Conservation (phyloP, 37 sponge, comb jelly and placozoan species). For the Halichondria panicea region DNA sequence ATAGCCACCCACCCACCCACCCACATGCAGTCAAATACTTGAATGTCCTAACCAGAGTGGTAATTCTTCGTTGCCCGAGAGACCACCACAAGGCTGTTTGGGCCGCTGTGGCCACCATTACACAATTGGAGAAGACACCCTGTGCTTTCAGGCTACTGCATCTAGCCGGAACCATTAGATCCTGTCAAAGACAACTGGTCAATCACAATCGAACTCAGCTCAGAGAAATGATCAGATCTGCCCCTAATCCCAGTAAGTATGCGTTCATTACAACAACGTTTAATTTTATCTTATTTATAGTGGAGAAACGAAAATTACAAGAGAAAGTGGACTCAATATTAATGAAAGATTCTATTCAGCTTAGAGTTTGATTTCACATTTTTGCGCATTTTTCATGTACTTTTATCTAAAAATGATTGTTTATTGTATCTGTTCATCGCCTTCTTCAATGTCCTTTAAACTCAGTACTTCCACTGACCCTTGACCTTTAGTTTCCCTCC, state of each 20-base stretch:
- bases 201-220: slow-evolving; percentile 48
- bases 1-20: no score
- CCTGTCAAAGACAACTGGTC: slow-evolving; percentile 65
- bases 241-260: slow-evolving; percentile 8
- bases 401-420: background rate
- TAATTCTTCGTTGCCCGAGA: slow-evolving; percentile 58
- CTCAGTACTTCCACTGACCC: slow-evolving; percentile 87
- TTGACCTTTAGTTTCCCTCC: slow-evolving; percentile 74
- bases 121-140: background rate
- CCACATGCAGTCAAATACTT: slow-evolving; percentile 76
- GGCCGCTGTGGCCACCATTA: slow-evolving; percentile 52
- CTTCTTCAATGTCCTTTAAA: slow-evolving; percentile 89
- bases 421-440: slow-evolving; percentile 65
- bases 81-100: slow-evolving; percentile 59
- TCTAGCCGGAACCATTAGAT: slow-evolving; percentile 71
- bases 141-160: slow-evolving; percentile 56
- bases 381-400: background rate
- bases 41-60: slow-evolving; percentile 59
- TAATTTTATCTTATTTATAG: background rate
- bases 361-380: slow-evolving; percentile 11
- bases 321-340: slow-evolving; percentile 8
- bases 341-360: slow-evolving; percentile 10
- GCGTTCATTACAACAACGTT: background rate
- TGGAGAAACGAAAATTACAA: slow-evolving; percentile 20
- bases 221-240: slow-evolving; percentile 16